These are phyloP conservation scores for Drosophila sulfurigaster DNA, from an alignment of 1,140 invertebrate species.

Conservation along the genomic window DNA sequence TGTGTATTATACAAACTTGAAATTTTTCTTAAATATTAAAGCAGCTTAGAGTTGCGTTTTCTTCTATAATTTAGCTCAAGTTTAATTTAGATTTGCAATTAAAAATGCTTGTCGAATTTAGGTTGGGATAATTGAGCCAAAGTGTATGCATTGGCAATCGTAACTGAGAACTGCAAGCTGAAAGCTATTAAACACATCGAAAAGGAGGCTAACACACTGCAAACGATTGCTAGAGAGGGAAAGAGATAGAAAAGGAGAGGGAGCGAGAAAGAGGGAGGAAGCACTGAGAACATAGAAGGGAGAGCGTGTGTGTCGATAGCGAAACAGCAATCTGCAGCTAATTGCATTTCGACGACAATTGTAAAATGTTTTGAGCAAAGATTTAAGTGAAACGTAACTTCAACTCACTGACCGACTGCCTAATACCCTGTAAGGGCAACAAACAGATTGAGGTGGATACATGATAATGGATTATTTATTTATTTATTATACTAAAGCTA, in stretches of 20 bases:
- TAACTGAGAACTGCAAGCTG: not conserved
- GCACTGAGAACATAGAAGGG: not conserved
- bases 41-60: too few relatives aligned
- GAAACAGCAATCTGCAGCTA: slow-evolving; percentile 44
- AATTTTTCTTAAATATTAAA: too few relatives aligned
- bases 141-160: not conserved
- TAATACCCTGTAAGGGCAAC: slow-evolving; percentile 20
- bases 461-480: too few relatives aligned
- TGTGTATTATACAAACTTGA: too few relatives aligned
- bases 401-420: not conserved
- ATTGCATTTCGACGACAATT: slow-evolving; percentile 48
- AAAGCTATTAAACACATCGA: slow-evolving; percentile 31
- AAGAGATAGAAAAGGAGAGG: not conserved
- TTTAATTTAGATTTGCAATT: not conserved
- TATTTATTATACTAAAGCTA: too few relatives aligned
- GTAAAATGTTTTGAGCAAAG: slow-evolving; percentile 42
- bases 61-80: too few relatives aligned
- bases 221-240: not conserved
- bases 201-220: not conserved
- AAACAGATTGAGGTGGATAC: too few relatives aligned
- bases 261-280: not conserved
- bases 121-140: not conserved
- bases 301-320: slow-evolving; percentile 19
- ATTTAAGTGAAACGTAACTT: slow-evolving; percentile 33
- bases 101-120: too few relatives aligned